phyloP scores from a whole-genome alignment of 1,140 invertebrate species.

The Temnothorax longispinosus region DNA sequence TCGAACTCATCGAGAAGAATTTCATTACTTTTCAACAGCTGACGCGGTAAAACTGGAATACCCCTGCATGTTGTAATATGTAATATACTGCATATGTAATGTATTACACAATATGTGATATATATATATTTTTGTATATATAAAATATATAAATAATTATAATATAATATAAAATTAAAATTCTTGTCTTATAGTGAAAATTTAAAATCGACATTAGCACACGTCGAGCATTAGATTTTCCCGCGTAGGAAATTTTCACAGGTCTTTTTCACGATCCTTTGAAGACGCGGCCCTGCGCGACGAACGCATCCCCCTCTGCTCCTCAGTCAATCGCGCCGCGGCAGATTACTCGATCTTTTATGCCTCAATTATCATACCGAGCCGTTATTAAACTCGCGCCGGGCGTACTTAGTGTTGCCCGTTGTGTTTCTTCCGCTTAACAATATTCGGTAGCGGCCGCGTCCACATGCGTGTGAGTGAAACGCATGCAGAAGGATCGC shows the following conservation, averaged over 20 bases:
- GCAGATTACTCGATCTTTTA: constrained; percentile 80
- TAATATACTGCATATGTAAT: background rate
- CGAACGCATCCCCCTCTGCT: constrained; percentile 39
- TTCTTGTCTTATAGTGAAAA: background rate
- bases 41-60: background rate
- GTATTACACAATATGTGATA: background rate
- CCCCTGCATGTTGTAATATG: background rate
- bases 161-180: background rate
- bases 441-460: constrained; percentile 60
- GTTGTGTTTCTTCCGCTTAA: constrained; percentile 50
- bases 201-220: background rate
- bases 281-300: constrained; percentile 41
- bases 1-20: background rate
- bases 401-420: constrained; percentile 46
- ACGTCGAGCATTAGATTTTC: background rate
- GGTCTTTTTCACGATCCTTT: constrained; percentile 27
- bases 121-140: too few relatives aligned
- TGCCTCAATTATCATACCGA: constrained; percentile 81
- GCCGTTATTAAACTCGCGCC: constrained; percentile 75
- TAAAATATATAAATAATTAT: background rate
- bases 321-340: constrained; percentile 63
- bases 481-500: background rate
- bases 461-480: background rate
- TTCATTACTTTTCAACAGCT: constrained; percentile 15
- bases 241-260: background rate